These are phyloP conservation scores for Bryconaethiops microstoma DNA, from an alignment of 2,797 vertebrate genomes.

Conservation along the genomic window DNA sequence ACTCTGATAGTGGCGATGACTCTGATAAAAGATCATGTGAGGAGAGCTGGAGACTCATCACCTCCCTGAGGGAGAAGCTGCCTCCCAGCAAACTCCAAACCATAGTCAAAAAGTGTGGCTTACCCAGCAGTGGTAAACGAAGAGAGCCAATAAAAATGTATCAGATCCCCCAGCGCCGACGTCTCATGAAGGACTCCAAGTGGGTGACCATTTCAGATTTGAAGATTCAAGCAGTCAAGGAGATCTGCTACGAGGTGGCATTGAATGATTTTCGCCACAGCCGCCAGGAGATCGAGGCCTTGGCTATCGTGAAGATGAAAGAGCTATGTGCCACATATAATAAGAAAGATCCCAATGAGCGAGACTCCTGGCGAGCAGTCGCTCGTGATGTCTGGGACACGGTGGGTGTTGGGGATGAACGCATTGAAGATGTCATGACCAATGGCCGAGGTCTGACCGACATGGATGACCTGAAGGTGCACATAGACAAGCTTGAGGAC, in stretches of 20 bases:
- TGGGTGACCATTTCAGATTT: slow-evolving; percentile 99
- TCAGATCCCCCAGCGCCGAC: slow-evolving; percentile 95
- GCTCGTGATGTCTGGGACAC: slow-evolving; percentile 99
- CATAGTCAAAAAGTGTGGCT: slow-evolving; percentile 99
- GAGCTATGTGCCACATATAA: slow-evolving; percentile 94
- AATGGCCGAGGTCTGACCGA: slow-evolving; percentile 80
- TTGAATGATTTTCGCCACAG: slow-evolving; percentile 98
- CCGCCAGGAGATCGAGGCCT: slow-evolving; percentile 96
- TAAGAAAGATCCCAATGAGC: slow-evolving; percentile 98
- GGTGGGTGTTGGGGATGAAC: slow-evolving; percentile 94
- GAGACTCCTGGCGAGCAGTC: slow-evolving; percentile 96
- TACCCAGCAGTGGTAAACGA: slow-evolving; percentile 98
- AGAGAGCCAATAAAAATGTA: slow-evolving; percentile 97
- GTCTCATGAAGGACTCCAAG: slow-evolving; percentile 96
- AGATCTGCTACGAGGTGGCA: slow-evolving; percentile 98
- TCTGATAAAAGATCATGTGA: slow-evolving; percentile 99
- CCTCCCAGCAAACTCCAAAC: slow-evolving; percentile 99
- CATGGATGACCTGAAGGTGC: slow-evolving; percentile 95
- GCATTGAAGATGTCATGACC: slow-evolving; percentile 87
- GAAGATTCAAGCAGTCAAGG: slow-evolving; percentile 99
- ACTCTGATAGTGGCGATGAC: slow-evolving; percentile 99
- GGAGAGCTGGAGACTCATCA: slow-evolving; percentile 99
- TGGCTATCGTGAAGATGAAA: slow-evolving; percentile 99
- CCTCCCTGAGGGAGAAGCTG: slow-evolving; percentile 98
- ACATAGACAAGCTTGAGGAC: slow-evolving; percentile 97